Percentiles rank a stretch among this genome's conserved stretches.
phyloP scores from a whole-genome alignment of 2,888 invertebrate genomes.

The Villa cingulata region DNA sequence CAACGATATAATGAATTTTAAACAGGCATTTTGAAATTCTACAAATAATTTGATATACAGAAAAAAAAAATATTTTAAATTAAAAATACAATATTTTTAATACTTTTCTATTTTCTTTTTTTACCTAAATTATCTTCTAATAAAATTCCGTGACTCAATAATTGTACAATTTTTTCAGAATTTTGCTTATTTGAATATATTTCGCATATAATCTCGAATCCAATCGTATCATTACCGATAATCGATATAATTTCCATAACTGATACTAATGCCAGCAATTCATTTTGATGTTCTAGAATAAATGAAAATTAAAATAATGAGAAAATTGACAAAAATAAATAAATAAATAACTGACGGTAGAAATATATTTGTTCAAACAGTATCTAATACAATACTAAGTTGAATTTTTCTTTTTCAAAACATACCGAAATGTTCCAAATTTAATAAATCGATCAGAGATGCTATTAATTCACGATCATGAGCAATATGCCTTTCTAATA shows the following conservation, averaged over 20 bases:
- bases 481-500: conserved; percentile 24
- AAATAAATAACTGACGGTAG: too few relatives aligned
- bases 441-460: conserved; percentile 9
- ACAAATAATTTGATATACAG: background rate
- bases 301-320: background rate
- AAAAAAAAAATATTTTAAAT: background rate
- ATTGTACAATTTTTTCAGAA: background rate
- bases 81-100: background rate
- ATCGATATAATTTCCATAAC: conserved; percentile 5
- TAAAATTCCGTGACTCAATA: background rate
- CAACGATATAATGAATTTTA: conserved; percentile 9
- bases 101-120: background rate
- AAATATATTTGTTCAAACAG: too few relatives aligned
- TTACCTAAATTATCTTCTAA: background rate
- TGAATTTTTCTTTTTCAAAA: too few relatives aligned
- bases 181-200: background rate
- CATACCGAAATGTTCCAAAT: conserved; percentile 11
- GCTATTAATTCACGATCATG: conserved; percentile 22
- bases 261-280: background rate
- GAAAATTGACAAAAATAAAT: too few relatives aligned
- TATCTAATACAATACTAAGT: too few relatives aligned
- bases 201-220: conserved; percentile 5
- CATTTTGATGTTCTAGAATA: background rate
- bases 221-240: conserved; percentile 3
- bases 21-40: conserved; percentile 6